Evolutionary conservation across 2,888 invertebrate species (phyloP), one percentile per base, ranked within the genome.

Genomic region (Epirrhoe alternata): DNA sequence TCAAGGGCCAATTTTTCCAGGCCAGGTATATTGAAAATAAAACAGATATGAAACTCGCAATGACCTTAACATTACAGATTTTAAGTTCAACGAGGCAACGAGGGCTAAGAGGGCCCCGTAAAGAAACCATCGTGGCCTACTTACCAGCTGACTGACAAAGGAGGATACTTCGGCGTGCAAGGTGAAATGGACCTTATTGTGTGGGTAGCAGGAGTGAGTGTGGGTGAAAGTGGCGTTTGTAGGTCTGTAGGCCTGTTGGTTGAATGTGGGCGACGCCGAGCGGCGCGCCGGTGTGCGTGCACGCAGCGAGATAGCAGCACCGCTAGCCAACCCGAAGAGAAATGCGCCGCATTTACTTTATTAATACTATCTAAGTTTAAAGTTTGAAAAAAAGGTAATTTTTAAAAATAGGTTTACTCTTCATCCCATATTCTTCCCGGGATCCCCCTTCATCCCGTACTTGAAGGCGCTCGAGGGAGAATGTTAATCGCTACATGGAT

Each of bases 231-330:
- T 83, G 79, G 68, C 68, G 84, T 88, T 90, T 88, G 89, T 92
- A 90, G 92, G 92, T 92, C 92, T 92, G 86, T 92, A 91, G 92
- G 92, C 90, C 89, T 90, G 84, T 68, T 77, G 73, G 71, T 73
- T 73, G 76, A 69, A 68, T 81, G 88, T 85, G 86, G 81, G 90
- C 74, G 86, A 81, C 79, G 90, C 72, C 50, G 86, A 80, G 79
- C 70, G 77, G 69, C 77, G 78, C 73, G 24, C 24, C 24, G 57
- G 87, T 87, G 88, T 90, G 90, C 86, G 90, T 86, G 82, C 81
- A 86, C 90, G 89, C 91, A 88, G 82, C 88, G 91, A 91, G 92
- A 92, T 90, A 92, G 92, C 86, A 83, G 79, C 89, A 87, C 87
- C 80, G 81, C 70, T 33, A 66, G 33, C 74, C 88, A 92, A 91